Percentiles rank a stretch among this genome's conserved stretches.
Evolutionary conservation across 2,797 vertebrate genomes (phyloP).

Genomic region (Furcifer pardalis): DNA sequence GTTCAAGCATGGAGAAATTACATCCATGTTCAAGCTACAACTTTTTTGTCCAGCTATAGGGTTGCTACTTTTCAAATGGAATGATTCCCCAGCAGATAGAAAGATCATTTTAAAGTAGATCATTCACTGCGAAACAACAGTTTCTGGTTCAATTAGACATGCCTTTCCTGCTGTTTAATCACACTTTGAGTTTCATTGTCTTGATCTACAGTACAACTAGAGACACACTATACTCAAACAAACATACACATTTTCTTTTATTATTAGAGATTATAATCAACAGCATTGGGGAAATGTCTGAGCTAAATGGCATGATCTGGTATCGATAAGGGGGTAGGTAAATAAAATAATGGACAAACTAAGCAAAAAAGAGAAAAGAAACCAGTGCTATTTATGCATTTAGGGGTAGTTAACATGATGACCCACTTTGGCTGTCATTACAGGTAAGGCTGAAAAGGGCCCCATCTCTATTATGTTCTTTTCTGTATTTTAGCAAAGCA

Average conservation of each 20-base stretch:
- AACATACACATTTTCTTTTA: neutral
- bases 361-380: neutral
- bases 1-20: too few relatives aligned
- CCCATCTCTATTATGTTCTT: constrained; percentile 24
- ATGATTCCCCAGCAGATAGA: too few relatives aligned
- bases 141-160: too few relatives aligned
- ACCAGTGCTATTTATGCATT: neutral
- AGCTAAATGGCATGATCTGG: neutral
- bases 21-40: too few relatives aligned
- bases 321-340: neutral
- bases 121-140: too few relatives aligned
- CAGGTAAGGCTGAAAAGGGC: constrained; percentile 11
- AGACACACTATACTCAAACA: neutral
- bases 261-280: neutral
- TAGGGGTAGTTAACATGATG: neutral
- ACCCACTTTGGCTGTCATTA: neutral
- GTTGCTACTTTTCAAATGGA: too few relatives aligned
- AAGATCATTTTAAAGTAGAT: too few relatives aligned
- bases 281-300: neutral
- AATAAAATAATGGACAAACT: neutral
- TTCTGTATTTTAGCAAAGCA: too few relatives aligned
- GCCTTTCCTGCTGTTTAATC: neutral
- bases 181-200: too few relatives aligned
- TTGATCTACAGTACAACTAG: neutral
- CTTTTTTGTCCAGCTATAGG: too few relatives aligned